Conservation (phyloP, 2,888 invertebrate species). For the Spilarctia lutea region DNA sequence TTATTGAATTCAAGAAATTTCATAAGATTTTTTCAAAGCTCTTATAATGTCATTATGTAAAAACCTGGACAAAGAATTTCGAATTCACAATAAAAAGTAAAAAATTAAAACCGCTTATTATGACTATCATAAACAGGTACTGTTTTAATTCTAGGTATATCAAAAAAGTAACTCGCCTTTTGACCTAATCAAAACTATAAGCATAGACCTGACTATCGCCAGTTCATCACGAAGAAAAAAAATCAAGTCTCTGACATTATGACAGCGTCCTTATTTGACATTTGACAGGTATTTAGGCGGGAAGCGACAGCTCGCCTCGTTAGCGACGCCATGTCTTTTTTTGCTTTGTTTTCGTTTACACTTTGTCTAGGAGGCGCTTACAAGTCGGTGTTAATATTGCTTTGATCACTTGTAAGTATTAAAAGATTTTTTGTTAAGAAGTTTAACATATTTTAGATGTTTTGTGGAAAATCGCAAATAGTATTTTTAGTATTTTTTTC, state of each 20-base stretch:
- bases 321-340: conserved; percentile 74
- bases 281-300: conserved; percentile 82
- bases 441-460: neutral
- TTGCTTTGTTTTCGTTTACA: conserved; percentile 42
- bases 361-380: conserved; percentile 42
- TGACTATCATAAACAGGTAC: neutral
- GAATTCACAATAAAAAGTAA: too few relatives aligned
- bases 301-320: conserved; percentile 76
- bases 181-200: neutral
- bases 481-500: too few relatives aligned
- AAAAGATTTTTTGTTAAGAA: neutral
- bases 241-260: conserved; percentile 26
- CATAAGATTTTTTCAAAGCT: too few relatives aligned
- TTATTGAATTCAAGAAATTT: too few relatives aligned
- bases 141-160: neutral
- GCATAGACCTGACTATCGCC: neutral
- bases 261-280: conserved; percentile 64
- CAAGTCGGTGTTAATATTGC: conserved; percentile 24
- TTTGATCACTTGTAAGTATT: conserved; percentile 12
- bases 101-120: neutral
- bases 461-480: neutral
- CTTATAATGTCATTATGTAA: too few relatives aligned
- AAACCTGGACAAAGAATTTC: too few relatives aligned
- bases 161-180: neutral
- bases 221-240: neutral